These are phyloP conservation scores for Drosophila suboccidentalis DNA, from an alignment of 2,888 invertebrate species.

Conservation along the genomic window DNA sequence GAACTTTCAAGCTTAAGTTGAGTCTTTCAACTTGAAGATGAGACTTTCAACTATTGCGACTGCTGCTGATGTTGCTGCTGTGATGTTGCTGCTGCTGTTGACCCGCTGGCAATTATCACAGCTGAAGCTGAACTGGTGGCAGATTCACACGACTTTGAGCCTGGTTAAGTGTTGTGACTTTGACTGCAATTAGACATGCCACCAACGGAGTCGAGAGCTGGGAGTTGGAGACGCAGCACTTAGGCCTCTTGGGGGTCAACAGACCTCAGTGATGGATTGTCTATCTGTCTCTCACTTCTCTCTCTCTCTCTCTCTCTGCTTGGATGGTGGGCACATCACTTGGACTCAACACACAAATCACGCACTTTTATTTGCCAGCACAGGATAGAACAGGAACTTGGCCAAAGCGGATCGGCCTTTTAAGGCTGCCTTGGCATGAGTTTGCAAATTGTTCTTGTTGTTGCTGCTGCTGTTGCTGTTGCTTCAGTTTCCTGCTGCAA, in stretches of 20 bases:
- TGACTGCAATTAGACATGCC: conserved; percentile 78
- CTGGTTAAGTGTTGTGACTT: conserved; percentile 49
- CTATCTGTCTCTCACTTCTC: conserved; percentile 41
- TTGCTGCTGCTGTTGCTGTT: conserved; percentile 34
- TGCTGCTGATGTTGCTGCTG: conserved; percentile 36
- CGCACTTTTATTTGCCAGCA: conserved; percentile 69
- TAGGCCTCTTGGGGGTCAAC: conserved; percentile 63
- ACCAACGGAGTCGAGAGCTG: conserved; percentile 40
- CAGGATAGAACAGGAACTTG: not conserved
- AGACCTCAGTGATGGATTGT: conserved; percentile 75
- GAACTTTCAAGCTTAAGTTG: conserved; percentile 29
- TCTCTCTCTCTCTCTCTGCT: conserved; percentile 16
- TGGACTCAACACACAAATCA: conserved; percentile 67
- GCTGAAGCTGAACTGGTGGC: conserved; percentile 47
- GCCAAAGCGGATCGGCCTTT: conserved; percentile 63
- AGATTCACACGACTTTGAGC: conserved; percentile 62
- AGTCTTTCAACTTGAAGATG: conserved; percentile 31
- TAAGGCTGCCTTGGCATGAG: conserved; percentile 76
- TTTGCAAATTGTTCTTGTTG: conserved; percentile 74
- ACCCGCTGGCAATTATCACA: conserved; percentile 73
- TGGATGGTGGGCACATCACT: conserved; percentile 71
- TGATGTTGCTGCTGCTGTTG: conserved; percentile 56
- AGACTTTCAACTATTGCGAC: conserved; percentile 38
- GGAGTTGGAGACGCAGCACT: conserved; percentile 12
- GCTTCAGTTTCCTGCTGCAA: conserved; percentile 73